A percentile compares a stretch with the other conserved stretches of the same genome.
Conservation (phyloP, 2,888 invertebrate species). For the Acheta domesticus region DNA sequence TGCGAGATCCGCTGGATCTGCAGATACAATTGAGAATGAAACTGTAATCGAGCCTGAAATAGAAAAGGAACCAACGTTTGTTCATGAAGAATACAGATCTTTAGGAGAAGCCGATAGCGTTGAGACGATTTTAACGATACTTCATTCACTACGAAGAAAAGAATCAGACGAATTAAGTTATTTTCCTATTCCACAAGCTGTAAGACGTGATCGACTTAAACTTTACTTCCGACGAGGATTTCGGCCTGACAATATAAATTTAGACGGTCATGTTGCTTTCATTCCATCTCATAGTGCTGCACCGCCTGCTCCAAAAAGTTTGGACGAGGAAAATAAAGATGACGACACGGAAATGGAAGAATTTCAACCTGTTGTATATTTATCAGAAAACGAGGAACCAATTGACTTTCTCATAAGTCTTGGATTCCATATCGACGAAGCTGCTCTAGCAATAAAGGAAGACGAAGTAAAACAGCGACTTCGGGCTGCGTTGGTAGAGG, state of each 20-base stretch:
- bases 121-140: no score
- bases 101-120: no score
- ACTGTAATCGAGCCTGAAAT: no score
- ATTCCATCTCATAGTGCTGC: background rate
- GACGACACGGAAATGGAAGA: no score
- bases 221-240: background rate
- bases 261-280: background rate
- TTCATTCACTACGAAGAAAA: no score
- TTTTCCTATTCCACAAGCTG: background rate
- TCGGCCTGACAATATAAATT: background rate
- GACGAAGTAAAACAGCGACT: background rate
- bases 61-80: no score
- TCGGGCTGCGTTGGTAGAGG: background rate
- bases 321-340: no score
- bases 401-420: background rate
- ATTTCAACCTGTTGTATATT: background rate
- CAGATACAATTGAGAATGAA: no score
- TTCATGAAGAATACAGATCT: no score
- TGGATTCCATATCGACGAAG: background rate
- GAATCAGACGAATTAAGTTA: no score
- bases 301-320: background rate
- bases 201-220: background rate
- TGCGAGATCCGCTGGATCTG: no score
- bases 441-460: background rate
- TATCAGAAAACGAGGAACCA: background rate